Percentiles rank a stretch among this genome's conserved stretches.
Evolutionary conservation across 2,113 vertebrate genomes (phyloP).

Genomic region (Cervus canadensis): DNA sequence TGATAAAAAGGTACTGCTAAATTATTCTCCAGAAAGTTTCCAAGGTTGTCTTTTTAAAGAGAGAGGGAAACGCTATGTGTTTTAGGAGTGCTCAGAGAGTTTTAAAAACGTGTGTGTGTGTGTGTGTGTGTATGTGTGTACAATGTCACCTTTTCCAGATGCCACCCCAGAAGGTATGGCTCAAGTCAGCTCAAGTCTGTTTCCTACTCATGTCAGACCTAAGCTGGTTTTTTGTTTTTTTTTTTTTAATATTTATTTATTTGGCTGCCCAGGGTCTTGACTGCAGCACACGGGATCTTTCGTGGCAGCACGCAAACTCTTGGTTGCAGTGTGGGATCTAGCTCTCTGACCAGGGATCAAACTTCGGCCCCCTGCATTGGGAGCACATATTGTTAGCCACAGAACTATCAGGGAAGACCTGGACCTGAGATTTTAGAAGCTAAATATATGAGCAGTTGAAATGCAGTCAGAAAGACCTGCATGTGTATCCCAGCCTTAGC

Average conservation of each 20-base stretch:
- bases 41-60: not conserved
- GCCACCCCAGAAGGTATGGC: not conserved
- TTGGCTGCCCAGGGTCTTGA: not conserved
- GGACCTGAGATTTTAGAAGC: not conserved
- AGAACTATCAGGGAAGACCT: not conserved
- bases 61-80: not conserved
- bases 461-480: not conserved
- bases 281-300: not conserved
- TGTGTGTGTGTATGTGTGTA: too few species aligned
- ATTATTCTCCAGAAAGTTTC: not conserved
- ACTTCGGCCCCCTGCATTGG: not conserved
- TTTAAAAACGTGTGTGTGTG: not conserved
- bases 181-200: not conserved
- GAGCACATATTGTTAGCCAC: not conserved
- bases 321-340: not conserved
- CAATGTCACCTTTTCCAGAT: not conserved
- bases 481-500: not conserved
- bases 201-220: not conserved
- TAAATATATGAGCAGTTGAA: not conserved
- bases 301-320: not conserved
- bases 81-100: not conserved
- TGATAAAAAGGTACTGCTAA: not conserved
- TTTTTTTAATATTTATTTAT: not conserved
- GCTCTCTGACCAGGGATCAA: not conserved
- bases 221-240: not conserved